A percentile compares a stretch with the other conserved stretches of the same genome.
Conservation (phyloP, 2,888 invertebrate genomes). For the Drosophila putrida region DNA sequence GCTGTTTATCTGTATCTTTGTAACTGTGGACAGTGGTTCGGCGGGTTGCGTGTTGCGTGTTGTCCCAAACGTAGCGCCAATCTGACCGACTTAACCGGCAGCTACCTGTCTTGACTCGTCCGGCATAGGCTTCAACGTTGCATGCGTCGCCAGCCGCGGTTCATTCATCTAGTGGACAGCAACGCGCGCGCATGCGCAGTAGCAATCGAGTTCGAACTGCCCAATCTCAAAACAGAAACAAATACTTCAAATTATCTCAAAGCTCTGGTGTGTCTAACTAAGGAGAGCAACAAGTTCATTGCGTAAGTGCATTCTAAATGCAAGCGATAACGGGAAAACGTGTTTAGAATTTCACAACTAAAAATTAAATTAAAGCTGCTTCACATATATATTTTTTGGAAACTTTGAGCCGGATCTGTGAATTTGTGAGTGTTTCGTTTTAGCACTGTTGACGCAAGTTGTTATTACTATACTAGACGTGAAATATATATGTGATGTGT, state of each 20-base stretch:
- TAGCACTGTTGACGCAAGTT: slow-evolving; percentile 17
- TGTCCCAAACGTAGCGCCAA: slow-evolving; percentile 60
- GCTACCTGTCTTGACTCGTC: slow-evolving; percentile 64
- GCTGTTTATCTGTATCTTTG: slow-evolving; percentile 34
- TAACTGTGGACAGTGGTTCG: slow-evolving; percentile 12
- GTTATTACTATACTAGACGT: slow-evolving; percentile 7
- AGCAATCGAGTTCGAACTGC: slow-evolving; percentile 19
- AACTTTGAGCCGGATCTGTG: slow-evolving; percentile 23
- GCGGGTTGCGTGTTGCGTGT: slow-evolving; percentile 63
- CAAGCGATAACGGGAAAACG: slow-evolving; percentile 51
- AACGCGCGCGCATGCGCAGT: slow-evolving; percentile 73
- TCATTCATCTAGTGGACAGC: slow-evolving; percentile 68
- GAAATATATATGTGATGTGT: slow-evolving; percentile 1
- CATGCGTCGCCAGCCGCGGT: slow-evolving; percentile 42
- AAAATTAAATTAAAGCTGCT: not conserved
- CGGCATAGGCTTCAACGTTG: slow-evolving; percentile 65
- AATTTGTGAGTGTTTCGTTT: slow-evolving; percentile 22
- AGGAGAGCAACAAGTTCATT: slow-evolving; percentile 48
- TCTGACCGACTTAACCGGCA: slow-evolving; percentile 55
- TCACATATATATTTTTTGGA: slow-evolving; percentile 8
- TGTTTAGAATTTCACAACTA: slow-evolving; percentile 72
- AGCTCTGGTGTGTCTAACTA: not conserved
- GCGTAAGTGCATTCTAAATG: slow-evolving; percentile 72
- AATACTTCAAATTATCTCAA: slow-evolving; percentile 8
- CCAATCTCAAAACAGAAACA: not conserved